These are phyloP conservation scores for Dysdera silvatica DNA, from an alignment of 1,140 invertebrate species.

Conservation along the genomic window DNA sequence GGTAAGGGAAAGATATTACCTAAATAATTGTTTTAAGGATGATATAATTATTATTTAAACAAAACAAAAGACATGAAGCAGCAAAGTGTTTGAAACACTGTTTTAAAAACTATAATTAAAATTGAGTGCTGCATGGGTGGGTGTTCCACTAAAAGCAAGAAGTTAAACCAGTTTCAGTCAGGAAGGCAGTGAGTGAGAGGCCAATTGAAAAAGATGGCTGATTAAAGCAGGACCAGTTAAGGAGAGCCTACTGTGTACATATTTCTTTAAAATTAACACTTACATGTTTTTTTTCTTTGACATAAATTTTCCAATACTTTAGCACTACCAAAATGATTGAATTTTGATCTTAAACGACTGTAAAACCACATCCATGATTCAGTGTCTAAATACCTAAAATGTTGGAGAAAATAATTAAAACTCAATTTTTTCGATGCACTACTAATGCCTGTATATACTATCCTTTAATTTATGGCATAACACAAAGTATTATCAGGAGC, in stretches of 20 bases:
- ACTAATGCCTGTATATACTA: neutral
- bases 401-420: neutral
- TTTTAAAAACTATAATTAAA: too few relatives aligned
- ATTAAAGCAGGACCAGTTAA: neutral
- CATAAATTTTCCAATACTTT: slow-evolving; percentile 29
- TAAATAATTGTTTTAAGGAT: too few relatives aligned
- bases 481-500: neutral
- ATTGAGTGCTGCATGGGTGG: too few relatives aligned
- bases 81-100: too few relatives aligned
- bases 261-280: slow-evolving; percentile 1
- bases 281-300: slow-evolving; percentile 21
- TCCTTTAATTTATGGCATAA: neutral
- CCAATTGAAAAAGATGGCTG: neutral
- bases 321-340: slow-evolving; percentile 31
- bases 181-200: neutral
- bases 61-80: too few relatives aligned
- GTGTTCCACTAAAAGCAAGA: neutral
- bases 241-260: neutral
- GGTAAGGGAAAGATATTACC: too few relatives aligned
- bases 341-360: slow-evolving; percentile 27
- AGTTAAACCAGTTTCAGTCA: neutral
- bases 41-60: too few relatives aligned
- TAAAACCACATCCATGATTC: slow-evolving; percentile 35
- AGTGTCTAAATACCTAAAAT: slow-evolving; percentile 15
- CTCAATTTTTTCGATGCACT: neutral